Evolutionary conservation across 2,888 invertebrate species (phyloP), one percentile per base, ranked within the genome.

Genomic region (Drosophila paucipuncta): DNA sequence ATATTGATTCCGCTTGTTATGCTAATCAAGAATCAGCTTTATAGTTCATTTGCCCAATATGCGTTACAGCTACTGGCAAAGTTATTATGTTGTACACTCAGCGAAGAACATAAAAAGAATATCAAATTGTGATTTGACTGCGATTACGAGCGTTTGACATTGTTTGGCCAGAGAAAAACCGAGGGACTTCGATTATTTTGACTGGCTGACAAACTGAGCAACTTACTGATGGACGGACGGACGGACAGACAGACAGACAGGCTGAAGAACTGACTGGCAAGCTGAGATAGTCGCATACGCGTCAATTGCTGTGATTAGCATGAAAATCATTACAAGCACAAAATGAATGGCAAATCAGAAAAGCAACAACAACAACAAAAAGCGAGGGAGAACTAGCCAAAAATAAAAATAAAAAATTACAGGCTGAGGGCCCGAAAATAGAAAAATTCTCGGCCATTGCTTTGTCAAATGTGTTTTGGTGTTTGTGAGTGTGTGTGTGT

Each of bases 261-360:
- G 39, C 28, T 13, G 64, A 52, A 11, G 5, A 58, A 62, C 25
- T 30, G 65, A 59, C 41, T 30, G 63, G 55, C 31, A 22, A 25
- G 58, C 67, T 71, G 69, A 72, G 68, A 62, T 66, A 84, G 82
- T 71, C 78, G 77, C 75, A 73, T 80, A 76, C 82, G 90, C 85
- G 83, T 88, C 87, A 89, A 89, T 88, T 87, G 87, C 82, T 87
- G 90, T 89, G 87, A 89, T 87, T 87, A 87, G 87, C 88, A 88
- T 89, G 87, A 77, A 88, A 85, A 87, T 87, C 88, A 89, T 88
- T 83, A 88, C 83, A 61, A 84, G 71, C 87, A 79, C 73, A 78
- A 80, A 85, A 87, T 86, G 84, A 80, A 86, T 89, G 80, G 80
- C 73, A 83, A 86, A 89, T 86, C 78, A 68, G 55, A 71, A 76